These are phyloP conservation scores for Oncorhynchus masou DNA, from an alignment of 2,113 vertebrate species.

Conservation along the genomic window DNA sequence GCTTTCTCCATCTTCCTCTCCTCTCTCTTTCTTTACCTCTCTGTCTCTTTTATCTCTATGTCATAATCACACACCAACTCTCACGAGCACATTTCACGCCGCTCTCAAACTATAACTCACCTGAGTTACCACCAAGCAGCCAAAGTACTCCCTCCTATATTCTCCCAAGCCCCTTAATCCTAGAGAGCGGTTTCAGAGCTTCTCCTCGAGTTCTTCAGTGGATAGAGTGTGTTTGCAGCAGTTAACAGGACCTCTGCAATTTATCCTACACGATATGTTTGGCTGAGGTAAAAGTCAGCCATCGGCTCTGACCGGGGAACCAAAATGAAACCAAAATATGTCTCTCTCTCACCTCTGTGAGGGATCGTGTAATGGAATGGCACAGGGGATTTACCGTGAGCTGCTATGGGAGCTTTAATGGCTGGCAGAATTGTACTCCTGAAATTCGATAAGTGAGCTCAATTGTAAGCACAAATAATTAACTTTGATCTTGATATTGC, in stretches of 20 bases:
- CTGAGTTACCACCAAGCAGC: neutral
- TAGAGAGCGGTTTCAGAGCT: neutral
- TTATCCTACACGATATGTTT: neutral
- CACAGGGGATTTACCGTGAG: conserved; percentile 40
- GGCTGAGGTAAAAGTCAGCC: neutral
- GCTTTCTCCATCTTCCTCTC: neutral
- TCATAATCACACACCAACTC: neutral
- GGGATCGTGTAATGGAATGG: conserved; percentile 36
- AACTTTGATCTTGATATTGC: conserved; percentile 52
- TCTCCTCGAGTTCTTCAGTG: neutral
- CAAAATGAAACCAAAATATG: conserved; percentile 17
- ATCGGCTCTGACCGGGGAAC: neutral
- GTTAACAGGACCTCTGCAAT: neutral
- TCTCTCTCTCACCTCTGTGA: conserved; percentile 24
- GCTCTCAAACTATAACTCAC: neutral
- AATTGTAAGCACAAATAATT: conserved; percentile 52
- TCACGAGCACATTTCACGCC: neutral
- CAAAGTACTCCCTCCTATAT: neutral
- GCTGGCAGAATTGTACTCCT: conserved; percentile 38
- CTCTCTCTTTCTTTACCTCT: neutral
- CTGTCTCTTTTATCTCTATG: neutral
- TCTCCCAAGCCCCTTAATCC: neutral
- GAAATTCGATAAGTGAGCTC: conserved; percentile 59
- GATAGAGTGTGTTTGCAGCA: neutral
- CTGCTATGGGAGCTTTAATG: conserved; percentile 40